phyloP scores from a whole-genome alignment of 1,140 invertebrate species.

The Kradibia gibbosae region DNA sequence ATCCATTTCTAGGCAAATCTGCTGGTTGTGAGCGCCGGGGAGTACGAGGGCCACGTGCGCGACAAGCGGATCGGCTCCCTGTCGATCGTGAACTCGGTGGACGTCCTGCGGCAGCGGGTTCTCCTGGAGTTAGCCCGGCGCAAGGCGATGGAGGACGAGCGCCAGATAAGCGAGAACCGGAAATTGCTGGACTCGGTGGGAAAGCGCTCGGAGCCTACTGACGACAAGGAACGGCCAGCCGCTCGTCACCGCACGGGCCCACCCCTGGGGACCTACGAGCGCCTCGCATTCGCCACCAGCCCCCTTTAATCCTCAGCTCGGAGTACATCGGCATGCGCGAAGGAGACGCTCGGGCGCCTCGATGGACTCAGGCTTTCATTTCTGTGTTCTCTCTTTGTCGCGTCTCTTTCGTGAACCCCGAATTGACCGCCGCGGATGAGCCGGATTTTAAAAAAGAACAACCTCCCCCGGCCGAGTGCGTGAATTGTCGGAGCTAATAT shows the following conservation, averaged over 20 bases:
- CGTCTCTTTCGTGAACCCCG: no score
- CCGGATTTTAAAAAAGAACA: no score
- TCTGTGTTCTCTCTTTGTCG: background rate
- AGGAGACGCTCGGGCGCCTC: background rate
- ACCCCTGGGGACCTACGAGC: no score
- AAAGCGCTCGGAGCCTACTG: conserved; percentile 63
- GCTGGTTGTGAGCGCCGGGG: conserved; percentile 1
- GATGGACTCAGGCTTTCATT: background rate
- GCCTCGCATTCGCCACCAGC: no score
- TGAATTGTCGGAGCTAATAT: no score
- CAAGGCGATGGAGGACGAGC: conserved; percentile 70
- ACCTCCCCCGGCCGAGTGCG: no score
- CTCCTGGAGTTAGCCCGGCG: conserved; percentile 74
- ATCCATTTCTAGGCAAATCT: background rate
- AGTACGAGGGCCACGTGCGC: conserved; percentile 52
- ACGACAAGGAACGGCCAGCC: no score
- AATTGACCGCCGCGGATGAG: no score
- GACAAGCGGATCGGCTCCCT: conserved; percentile 70
- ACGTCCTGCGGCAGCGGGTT: conserved; percentile 74
- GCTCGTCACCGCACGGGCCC: no score
- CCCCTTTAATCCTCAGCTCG: background rate
- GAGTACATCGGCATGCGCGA: background rate
- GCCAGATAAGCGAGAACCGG: conserved; percentile 70
- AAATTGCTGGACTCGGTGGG: conserved; percentile 63
- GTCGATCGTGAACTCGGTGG: conserved; percentile 76